Base-by-base conservation (phyloP, 2,113 vertebrate genomes). In the Sminthopsis crassicaudata region DNA sequence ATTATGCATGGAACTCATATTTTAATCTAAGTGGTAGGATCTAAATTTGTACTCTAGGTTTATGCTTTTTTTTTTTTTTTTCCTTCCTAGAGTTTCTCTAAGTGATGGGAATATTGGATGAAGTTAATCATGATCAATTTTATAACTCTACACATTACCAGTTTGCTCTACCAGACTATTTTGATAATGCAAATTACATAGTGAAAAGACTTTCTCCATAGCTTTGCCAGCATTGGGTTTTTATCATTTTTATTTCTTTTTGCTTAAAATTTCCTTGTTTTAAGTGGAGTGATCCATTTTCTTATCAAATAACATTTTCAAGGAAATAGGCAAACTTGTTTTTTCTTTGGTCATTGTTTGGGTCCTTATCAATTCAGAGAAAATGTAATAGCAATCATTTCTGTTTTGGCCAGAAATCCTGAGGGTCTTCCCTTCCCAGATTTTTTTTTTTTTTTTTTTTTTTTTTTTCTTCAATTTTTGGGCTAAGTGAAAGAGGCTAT, bases 201-300 rank as follows among this genome's bases (percentile, higher is more conserved):
- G 36, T n/a, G 36, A n/a, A 76, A 76, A 12, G 3, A n/a, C 36
- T 76, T 76, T 76, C 60, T 67, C 60, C 11, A 36, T 67, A 67
- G 60, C 3, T 67, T 67, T 76, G 16, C 67, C 36, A 76, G 12
- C 16, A 36, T n/a, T n/a, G 60, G 60, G 67, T 76, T 76, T 60
- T 60, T 60, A 67, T 67, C 60, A 36, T 67, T 67, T 67, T 67
- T 60, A 12, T 60, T 76, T 76, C 16, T 76, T 76, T 76, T 76
- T 22, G 16, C 36, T n/a, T n/a, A 76, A 76, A 42, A 0, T 51
- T 89, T 16, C 2, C 25, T 93, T 23, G 46, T 92, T 92, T 94
- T 54, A 88, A 91, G 53, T 55, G 88, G 94, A 95, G 12, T 54
- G 89, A 89, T 42, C 92, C 2, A 48, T 90, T 92, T 96, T 94